Conservation (phyloP, 2,888 invertebrate genomes). For the Helleia helle region DNA sequence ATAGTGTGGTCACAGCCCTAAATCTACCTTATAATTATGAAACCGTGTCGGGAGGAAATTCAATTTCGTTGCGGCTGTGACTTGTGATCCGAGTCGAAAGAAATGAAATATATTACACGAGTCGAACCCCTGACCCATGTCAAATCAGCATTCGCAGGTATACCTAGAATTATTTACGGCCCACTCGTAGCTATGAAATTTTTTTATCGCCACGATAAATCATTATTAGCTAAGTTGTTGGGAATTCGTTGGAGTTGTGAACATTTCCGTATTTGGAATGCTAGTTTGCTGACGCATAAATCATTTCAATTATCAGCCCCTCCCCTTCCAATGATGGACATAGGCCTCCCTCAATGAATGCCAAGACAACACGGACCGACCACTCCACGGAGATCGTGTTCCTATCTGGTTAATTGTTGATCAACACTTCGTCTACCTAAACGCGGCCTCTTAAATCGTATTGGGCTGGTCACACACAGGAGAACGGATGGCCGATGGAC, state of each 20-base stretch:
- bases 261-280: neutral
- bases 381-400: too few species aligned
- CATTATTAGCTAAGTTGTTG: conserved; percentile 51
- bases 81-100: conserved; percentile 50
- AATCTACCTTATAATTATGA: conserved; percentile 37
- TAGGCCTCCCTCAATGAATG: too few species aligned
- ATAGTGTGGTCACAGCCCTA: too few species aligned
- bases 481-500: too few species aligned
- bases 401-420: too few species aligned
- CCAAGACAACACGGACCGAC: too few species aligned
- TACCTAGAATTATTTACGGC: conserved; percentile 66
- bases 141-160: conserved; percentile 70
- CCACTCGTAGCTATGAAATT: conserved; percentile 57
- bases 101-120: conserved; percentile 61
- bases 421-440: too few species aligned
- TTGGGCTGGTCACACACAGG: too few species aligned
- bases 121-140: conserved; percentile 58
- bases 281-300: neutral
- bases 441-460: too few species aligned
- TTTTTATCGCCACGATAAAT: conserved; percentile 64
- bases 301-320: too few species aligned
- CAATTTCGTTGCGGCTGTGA: conserved; percentile 54
- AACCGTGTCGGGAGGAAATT: conserved; percentile 43
- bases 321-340: too few species aligned
- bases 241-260: neutral